These are phyloP conservation scores for Anomalospiza imberbis DNA, from an alignment of 2,797 vertebrate species.

Conservation along the genomic window DNA sequence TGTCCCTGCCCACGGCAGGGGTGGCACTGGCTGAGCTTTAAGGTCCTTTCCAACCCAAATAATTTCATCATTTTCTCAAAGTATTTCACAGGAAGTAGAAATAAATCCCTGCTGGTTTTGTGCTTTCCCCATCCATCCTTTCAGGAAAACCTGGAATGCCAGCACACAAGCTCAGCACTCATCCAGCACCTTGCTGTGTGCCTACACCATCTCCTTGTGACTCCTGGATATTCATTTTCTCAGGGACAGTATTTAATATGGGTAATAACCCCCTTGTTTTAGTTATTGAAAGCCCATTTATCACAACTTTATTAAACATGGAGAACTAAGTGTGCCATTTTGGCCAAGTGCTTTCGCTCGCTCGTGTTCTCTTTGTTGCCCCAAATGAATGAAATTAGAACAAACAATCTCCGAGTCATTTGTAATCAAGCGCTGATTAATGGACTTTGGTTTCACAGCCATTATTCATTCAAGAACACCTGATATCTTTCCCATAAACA, in stretches of 20 bases:
- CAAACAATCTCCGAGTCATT: slow-evolving; percentile 96
- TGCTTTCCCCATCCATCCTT: not conserved
- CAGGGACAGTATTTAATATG: slow-evolving; percentile 21
- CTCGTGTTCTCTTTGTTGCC: slow-evolving; percentile 96
- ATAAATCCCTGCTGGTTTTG: not conserved
- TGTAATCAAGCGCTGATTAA: slow-evolving; percentile 99
- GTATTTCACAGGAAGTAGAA: not conserved
- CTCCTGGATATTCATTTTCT: slow-evolving; percentile 23
- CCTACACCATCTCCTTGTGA: not conserved
- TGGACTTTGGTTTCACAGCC: slow-evolving; percentile 92
- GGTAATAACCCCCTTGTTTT: slow-evolving; percentile 87
- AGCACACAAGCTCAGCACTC: not conserved
- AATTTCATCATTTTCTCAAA: not conserved
- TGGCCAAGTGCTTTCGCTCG: slow-evolving; percentile 85
- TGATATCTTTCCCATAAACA: slow-evolving; percentile 99
- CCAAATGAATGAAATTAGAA: slow-evolving; percentile 99
- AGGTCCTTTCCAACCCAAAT: not conserved
- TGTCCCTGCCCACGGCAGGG: not conserved
- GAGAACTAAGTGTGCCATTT: slow-evolving; percentile 87
- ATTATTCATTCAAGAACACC: slow-evolving; percentile 98
- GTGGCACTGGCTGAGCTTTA: accelerated
- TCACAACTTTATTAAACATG: slow-evolving; percentile 91
- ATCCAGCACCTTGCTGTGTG: not conserved
- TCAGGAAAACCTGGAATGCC: not conserved
- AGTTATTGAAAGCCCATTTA: slow-evolving; percentile 89